Conservation (phyloP, 1,140 invertebrate species). For the Antheraea mylitta region DNA sequence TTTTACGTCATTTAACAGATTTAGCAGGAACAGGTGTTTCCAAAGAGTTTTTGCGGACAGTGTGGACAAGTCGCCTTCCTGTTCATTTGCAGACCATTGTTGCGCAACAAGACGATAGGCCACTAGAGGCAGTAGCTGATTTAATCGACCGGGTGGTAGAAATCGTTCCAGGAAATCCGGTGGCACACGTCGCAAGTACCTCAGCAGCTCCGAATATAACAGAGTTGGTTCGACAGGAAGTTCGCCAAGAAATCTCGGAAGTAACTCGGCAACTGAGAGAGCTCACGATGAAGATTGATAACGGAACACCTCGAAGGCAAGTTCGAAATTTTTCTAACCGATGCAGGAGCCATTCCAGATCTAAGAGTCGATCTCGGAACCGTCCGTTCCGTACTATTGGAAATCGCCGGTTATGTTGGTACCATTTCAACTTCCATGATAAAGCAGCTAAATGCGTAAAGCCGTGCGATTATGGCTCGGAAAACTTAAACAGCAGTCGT, state of each 20-base stretch:
- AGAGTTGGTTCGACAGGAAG: background rate
- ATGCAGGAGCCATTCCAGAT: too few species aligned
- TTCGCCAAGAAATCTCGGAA: background rate
- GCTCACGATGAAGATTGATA: background rate
- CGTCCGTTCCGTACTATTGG: too few species aligned
- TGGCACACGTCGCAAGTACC: background rate
- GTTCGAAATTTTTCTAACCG: background rate
- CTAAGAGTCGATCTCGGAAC: too few species aligned
- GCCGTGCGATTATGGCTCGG: conserved; percentile 5
- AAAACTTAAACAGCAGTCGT: conserved; percentile 9
- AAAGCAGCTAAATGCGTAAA: conserved; percentile 6
- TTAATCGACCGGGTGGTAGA: background rate
- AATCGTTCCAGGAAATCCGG: background rate
- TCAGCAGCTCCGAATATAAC: background rate
- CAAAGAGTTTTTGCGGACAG: too few species aligned
- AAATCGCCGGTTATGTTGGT: too few species aligned
- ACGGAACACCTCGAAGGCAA: background rate
- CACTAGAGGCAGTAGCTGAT: background rate
- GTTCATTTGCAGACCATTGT: too few species aligned
- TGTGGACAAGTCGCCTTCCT: too few species aligned
- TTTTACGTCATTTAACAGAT: too few species aligned
- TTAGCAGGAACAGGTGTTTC: too few species aligned
- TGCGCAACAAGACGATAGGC: too few species aligned
- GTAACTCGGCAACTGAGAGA: background rate
- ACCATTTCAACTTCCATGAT: too few species aligned